Evolutionary conservation across 2,888 invertebrate genomes (phyloP).

Genomic region (Drosophila picticornis): DNA sequence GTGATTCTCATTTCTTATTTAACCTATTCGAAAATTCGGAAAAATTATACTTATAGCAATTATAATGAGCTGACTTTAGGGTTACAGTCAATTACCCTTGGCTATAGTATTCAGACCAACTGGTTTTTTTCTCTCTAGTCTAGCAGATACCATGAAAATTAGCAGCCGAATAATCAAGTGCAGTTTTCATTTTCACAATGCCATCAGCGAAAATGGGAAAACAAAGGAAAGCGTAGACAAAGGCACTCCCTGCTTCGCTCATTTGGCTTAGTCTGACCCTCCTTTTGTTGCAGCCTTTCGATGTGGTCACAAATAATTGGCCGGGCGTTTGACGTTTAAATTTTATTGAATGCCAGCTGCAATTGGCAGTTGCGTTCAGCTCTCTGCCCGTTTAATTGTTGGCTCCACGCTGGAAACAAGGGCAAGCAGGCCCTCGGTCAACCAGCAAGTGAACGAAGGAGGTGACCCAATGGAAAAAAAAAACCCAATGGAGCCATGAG

Average conservation of each 20-base stretch:
- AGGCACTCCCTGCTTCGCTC: constrained; percentile 19
- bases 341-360: constrained; percentile 74
- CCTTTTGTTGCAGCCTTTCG: constrained; percentile 39
- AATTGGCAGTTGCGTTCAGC: constrained; percentile 65
- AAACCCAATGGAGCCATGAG: background rate
- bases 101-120: background rate
- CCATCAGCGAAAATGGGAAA: constrained; percentile 37
- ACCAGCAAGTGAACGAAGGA: constrained; percentile 13
- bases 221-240: constrained; percentile 61
- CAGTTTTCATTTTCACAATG: constrained; percentile 74
- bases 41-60: background rate
- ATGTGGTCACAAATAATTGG: constrained; percentile 74
- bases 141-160: constrained; percentile 64
- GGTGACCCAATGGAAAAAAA: background rate
- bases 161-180: constrained; percentile 76
- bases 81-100: background rate
- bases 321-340: constrained; percentile 71
- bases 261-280: constrained; percentile 23
- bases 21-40: background rate
- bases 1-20: background rate
- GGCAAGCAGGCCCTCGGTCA: constrained; percentile 5
- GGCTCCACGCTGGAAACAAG: constrained; percentile 56
- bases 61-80: background rate
- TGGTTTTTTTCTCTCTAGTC: constrained; percentile 6
- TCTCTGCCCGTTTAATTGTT: constrained; percentile 71